These are phyloP conservation scores for Isichthys henryi DNA, from an alignment of 2,113 vertebrate species.

Conservation along the genomic window DNA sequence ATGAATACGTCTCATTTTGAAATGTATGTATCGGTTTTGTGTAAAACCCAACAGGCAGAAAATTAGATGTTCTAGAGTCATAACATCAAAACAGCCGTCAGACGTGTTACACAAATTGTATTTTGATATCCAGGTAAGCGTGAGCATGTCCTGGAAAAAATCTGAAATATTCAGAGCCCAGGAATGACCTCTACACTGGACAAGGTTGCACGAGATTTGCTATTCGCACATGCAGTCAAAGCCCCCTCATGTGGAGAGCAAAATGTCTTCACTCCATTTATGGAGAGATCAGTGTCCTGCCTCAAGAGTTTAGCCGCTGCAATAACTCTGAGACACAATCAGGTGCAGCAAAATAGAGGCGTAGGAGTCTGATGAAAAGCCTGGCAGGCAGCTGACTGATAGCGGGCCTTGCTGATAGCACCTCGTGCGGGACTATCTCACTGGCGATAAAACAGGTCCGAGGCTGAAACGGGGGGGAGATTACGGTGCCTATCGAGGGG, in stretches of 20 bases:
- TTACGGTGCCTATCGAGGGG: background rate
- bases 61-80: background rate
- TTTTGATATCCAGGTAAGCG: background rate
- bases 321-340: conserved; percentile 43
- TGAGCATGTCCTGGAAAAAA: background rate
- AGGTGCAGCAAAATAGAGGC: conserved; percentile 35
- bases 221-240: background rate
- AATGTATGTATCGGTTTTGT: background rate
- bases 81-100: background rate
- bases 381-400: conserved; percentile 23
- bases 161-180: background rate
- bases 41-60: background rate
- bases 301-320: conserved; percentile 26
- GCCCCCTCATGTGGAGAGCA: background rate
- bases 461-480: conserved; percentile 10
- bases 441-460: conserved; percentile 25
- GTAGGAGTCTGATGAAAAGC: conserved; percentile 34
- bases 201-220: conserved; percentile 16
- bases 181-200: background rate
- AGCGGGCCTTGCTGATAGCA: conserved; percentile 29
- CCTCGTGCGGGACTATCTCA: background rate
- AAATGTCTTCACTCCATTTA: conserved; percentile 16
- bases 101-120: background rate
- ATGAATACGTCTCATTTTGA: background rate
- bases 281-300: conserved; percentile 17